Percentiles rank a stretch among this genome's conserved stretches.
Evolutionary conservation across 2,888 invertebrate species (phyloP).

Genomic region (Parnassius mnemosyne): DNA sequence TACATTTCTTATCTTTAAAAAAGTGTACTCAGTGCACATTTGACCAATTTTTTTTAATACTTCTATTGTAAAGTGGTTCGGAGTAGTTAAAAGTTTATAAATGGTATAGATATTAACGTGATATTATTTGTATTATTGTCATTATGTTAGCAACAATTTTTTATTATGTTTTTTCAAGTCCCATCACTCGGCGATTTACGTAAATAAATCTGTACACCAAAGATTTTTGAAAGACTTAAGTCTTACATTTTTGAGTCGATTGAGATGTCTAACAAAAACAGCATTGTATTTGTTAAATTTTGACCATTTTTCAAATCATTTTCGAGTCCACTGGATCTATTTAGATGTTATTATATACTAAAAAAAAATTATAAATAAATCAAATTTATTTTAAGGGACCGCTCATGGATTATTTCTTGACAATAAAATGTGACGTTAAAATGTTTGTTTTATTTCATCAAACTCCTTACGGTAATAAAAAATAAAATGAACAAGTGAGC

Average conservation of each 20-base stretch:
- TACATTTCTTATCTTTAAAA: slow-evolving; percentile 31
- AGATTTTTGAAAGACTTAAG: slow-evolving; percentile 38
- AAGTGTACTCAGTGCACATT: slow-evolving; percentile 39
- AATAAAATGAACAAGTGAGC: no score
- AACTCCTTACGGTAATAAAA: not conserved
- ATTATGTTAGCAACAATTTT: slow-evolving; percentile 40
- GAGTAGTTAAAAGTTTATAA: slow-evolving; percentile 48
- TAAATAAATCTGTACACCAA: slow-evolving; percentile 40
- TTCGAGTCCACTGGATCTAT: slow-evolving; percentile 23
- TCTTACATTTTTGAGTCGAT: slow-evolving; percentile 9
- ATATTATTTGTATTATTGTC: slow-evolving; percentile 62
- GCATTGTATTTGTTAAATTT: slow-evolving; percentile 4
- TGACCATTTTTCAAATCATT: no score
- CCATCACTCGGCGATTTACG: slow-evolving; percentile 27
- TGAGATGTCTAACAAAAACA: slow-evolving; percentile 21
- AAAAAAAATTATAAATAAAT: slow-evolving; percentile 30
- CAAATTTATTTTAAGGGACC: slow-evolving; percentile 47
- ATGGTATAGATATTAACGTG: slow-evolving; percentile 54
- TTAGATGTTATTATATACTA: slow-evolving; percentile 31
- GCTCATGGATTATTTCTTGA: slow-evolving; percentile 45
- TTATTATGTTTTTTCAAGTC: slow-evolving; percentile 14
- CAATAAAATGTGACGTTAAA: slow-evolving; percentile 62
- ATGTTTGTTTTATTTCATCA: slow-evolving; percentile 35
- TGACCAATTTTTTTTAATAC: slow-evolving; percentile 35
- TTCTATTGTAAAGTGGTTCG: slow-evolving; percentile 34